Base-by-base conservation (phyloP, 1,140 invertebrate species). In the Lepidotrigona ventralis region DNA sequence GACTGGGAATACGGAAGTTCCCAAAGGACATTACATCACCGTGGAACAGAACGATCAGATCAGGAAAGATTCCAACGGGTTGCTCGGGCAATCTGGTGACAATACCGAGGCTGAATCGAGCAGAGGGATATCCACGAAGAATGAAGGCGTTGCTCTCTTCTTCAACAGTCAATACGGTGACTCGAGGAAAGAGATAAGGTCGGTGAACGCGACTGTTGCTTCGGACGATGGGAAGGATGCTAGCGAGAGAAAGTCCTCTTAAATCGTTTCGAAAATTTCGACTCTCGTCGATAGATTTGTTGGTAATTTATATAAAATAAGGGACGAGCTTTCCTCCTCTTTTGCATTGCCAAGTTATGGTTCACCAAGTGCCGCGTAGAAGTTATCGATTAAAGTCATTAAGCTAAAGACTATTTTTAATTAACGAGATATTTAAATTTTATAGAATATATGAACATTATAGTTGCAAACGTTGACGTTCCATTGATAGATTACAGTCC, bases 71-170 rank as follows among this genome's bases (percentile, higher is more conserved):
- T 23, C 86, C 4, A 84, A 89, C 75, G 76, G 85, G 46, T 83
- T 90, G 39, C 73, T 81, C 0, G 85, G 81, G 2, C 75, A 88
- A 33, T 46, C 69, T 1, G 76, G 56, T 29, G 74, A 85, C 15
- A 83, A 63, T 5, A 70, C 23, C 19, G 75, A 66, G 19, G 60
- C 39, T 1, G 75, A 80, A 29, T 56, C 23, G 9, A 51, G 72
- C 2, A 72, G 85, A 0, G 66, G 29, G 39, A 71, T 88, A 12
- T 74, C 86, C n/a, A 80, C 84, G 14, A 70, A 88, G 46, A 85
- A 87, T 23, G 88, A 88, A 9, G 83, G 89, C 21, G 83, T 93
- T 19, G 93, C 92, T 53, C 84, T 94, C 3, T 93, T 92, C 82
- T 91, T 91, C 73, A 88, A 92, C 56, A 88, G 89, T 72, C 88